Percentiles rank a stretch among this genome's conserved stretches.
phyloP scores from a whole-genome alignment of 1,140 invertebrate species.

The Hermetia illucens region DNA sequence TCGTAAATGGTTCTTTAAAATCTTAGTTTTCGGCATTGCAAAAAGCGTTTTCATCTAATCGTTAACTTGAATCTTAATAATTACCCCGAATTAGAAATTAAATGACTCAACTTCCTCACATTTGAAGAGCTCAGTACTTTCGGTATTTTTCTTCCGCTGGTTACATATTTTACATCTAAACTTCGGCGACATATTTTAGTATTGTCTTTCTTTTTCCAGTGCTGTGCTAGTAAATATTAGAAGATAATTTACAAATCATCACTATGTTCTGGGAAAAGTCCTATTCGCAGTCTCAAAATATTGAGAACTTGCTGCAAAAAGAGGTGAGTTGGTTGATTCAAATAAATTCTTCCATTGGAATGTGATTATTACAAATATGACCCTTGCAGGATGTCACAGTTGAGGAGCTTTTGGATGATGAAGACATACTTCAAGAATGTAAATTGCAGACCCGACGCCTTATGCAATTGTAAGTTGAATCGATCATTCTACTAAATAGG shows the following conservation, averaged over 20 bases:
- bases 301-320: slow-evolving; percentile 59
- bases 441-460: slow-evolving; percentile 84
- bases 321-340: slow-evolving; percentile 38
- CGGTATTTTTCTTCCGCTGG: too few relatives aligned
- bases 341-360: slow-evolving; percentile 9
- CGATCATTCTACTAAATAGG: slow-evolving; percentile 1
- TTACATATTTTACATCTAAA: too few relatives aligned
- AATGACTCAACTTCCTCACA: too few relatives aligned
- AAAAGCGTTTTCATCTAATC: too few relatives aligned
- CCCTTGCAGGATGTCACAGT: slow-evolving; percentile 73
- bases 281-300: slow-evolving; percentile 51
- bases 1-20: too few relatives aligned
- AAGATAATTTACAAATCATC: slow-evolving; percentile 3
- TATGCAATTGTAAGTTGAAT: slow-evolving; percentile 73
- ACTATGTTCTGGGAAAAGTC: slow-evolving; percentile 74
- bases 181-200: too few relatives aligned
- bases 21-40: too few relatives aligned
- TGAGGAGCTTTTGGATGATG: slow-evolving; percentile 80
- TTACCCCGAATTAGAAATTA: too few relatives aligned
- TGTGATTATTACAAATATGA: slow-evolving; percentile 5
- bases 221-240: slow-evolving; percentile 5
- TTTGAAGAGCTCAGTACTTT: too few relatives aligned
- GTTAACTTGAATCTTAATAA: too few relatives aligned
- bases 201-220: slow-evolving; percentile 8
- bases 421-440: slow-evolving; percentile 91